These are phyloP conservation scores for Pterobdella sp. DNA, from an alignment of 2,888 invertebrate species.

Conservation along the genomic window DNA sequence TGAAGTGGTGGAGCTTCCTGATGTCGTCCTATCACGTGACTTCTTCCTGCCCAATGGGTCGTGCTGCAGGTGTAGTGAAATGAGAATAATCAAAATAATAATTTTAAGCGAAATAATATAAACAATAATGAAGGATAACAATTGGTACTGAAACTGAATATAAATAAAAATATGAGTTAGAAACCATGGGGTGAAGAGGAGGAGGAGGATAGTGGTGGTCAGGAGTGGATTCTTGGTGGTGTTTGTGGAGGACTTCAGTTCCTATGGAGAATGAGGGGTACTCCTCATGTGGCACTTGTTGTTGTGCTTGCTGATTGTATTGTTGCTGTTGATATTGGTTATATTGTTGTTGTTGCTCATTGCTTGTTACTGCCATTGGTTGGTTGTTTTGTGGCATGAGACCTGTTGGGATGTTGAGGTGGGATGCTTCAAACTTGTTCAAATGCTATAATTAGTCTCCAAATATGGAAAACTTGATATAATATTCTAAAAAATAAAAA, in stretches of 20 bases:
- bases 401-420: neutral
- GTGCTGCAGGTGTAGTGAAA: neutral
- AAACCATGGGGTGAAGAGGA: neutral
- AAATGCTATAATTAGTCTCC: neutral
- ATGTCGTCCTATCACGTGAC: slow-evolving; percentile 9
- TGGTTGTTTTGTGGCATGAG: neutral
- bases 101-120: too few species aligned
- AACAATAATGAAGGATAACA: too few species aligned
- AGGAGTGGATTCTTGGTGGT: neutral
- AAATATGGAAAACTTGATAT: neutral
- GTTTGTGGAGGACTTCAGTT: neutral
- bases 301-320: neutral
- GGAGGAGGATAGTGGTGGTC: neutral
- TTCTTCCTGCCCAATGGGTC: neutral
- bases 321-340: neutral
- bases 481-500: neutral
- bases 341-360: slow-evolving; percentile 21
- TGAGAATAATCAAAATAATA: neutral
- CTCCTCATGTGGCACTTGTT: neutral
- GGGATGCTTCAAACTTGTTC: neutral
- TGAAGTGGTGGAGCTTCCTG: slow-evolving; percentile 15
- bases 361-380: neutral
- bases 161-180: too few species aligned
- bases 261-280: slow-evolving; percentile 19
- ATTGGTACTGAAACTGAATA: neutral